Evolutionary conservation across 2,888 invertebrate genomes (phyloP), one percentile per base, ranked within the genome.

Genomic region (Liopterus haemorrhoidalis): DNA sequence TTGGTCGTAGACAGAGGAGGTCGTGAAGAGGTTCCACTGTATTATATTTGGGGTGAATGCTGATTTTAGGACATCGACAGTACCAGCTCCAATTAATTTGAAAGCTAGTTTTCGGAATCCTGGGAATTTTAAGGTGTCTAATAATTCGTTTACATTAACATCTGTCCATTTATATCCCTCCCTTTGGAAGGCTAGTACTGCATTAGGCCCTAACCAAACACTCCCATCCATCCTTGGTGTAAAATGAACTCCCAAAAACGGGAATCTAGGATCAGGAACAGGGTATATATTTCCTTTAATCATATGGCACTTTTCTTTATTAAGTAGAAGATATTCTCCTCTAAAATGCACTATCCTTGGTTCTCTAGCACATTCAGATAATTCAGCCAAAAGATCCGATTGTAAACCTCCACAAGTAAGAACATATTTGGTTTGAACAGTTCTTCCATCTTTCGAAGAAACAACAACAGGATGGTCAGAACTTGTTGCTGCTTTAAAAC

Each of bases 151-250:
- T 0, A 79, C 36, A 63, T 87, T 84, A n/a, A 89, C 62, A 60
- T 92, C 84, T 40, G 69, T 63, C 82, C 85, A 90, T 50, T 86
- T 83, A 66, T 99, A 99, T 37, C 97, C 99, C 74, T 99, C 99
- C 62, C 96, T 78, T 63, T 88, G 84, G 57, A 93, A 84, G 12
- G 97, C 94, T 49, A 99, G 70, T 22, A 99, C 88, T 4, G 99
- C 99, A 74, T 99, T 99, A 4, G 99, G 99, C 19, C 99, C 99
- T 14, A 99, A 71, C 85, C 95, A 94, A 33, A 99, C 80, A 54
- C 85, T 81, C 1, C 96, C 96, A 70, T 94, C 91, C 78, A 99
- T 87, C 60, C 90, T 78, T 0, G 97, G 99, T 4, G 99, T 99
- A 61, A 88, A 90, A 70, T 99, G 99, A 2, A 99, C 97, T 3